A percentile compares a stretch with the other conserved stretches of the same genome.
These are phyloP conservation scores for Drosophila albomicans DNA, from an alignment of 1,140 invertebrate species.

Conservation along the genomic window DNA sequence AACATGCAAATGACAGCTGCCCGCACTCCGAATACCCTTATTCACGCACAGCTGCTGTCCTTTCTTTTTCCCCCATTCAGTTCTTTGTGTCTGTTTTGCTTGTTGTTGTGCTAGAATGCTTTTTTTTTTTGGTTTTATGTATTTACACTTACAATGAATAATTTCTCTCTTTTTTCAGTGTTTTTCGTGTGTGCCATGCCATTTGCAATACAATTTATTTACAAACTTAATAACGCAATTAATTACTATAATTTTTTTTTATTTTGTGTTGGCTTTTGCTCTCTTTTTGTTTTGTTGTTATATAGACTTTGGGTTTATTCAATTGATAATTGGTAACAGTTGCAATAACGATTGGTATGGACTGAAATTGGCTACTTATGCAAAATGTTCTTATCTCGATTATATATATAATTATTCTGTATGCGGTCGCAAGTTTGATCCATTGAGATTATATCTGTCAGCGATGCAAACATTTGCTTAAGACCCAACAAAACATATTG, in stretches of 20 bases:
- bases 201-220: conserved; percentile 75
- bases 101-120: conserved; percentile 45
- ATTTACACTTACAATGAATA: conserved; percentile 71
- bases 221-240: conserved; percentile 80
- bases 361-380: conserved; percentile 69
- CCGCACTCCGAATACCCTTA: conserved; percentile 28
- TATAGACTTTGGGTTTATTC: conserved; percentile 51
- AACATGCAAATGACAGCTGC: conserved; percentile 55
- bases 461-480: conserved; percentile 15
- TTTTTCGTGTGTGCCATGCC: conserved; percentile 55
- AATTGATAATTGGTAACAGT: conserved; percentile 77
- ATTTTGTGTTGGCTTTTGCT: conserved; percentile 32
- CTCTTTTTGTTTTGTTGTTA: conserved; percentile 7
- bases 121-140: conserved; percentile 34
- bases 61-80: conserved; percentile 52
- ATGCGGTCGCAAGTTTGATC: conserved; percentile 13
- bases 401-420: conserved; percentile 10
- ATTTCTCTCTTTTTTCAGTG: conserved; percentile 18
- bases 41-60: conserved; percentile 10
- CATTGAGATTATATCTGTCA: conserved; percentile 39
- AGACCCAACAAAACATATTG: conserved; percentile 16
- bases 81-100: conserved; percentile 37
- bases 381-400: conserved; percentile 41
- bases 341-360: conserved; percentile 61
- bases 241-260: conserved; percentile 53